phyloP scores from a whole-genome alignment of 2,113 vertebrate genomes.

The Lethenteron camtschaticum region DNA sequence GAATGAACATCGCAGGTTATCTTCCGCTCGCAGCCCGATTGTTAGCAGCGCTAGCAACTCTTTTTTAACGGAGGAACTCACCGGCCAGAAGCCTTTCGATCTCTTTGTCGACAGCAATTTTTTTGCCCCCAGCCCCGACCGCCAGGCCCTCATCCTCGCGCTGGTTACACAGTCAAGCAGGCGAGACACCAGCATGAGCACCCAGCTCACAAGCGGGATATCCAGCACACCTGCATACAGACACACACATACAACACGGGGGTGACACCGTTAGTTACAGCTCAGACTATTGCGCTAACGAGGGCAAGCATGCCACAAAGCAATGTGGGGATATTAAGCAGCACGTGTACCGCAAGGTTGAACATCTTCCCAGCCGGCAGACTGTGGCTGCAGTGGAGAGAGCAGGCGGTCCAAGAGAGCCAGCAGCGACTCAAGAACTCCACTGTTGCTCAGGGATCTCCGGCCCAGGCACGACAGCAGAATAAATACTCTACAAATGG shows the following conservation, averaged over 20 bases:
- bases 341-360: background rate
- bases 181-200: constrained; percentile 89
- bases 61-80: constrained; percentile 12
- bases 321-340: background rate
- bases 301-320: background rate
- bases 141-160: constrained; percentile 61
- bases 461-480: constrained; percentile 95
- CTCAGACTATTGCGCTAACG: too few species aligned
- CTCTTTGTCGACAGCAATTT: constrained; percentile 71
- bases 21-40: too few species aligned
- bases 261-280: too few species aligned
- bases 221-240: constrained; percentile 49
- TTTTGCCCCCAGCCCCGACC: constrained; percentile 58
- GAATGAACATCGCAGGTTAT: too few species aligned
- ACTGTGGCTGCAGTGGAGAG: constrained; percentile 64
- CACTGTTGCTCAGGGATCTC: constrained; percentile 87
- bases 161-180: constrained; percentile 83
- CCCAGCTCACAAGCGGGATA: constrained; percentile 98
- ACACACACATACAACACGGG: too few species aligned
- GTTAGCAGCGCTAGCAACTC: too few species aligned
- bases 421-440: constrained; percentile 79
- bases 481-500: constrained; percentile 67
- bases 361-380: constrained; percentile 14
- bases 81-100: constrained; percentile 61
- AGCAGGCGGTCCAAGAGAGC: constrained; percentile 78